phyloP scores from a whole-genome alignment of 1,140 invertebrate species.

The Hylaeus anthracinus region DNA sequence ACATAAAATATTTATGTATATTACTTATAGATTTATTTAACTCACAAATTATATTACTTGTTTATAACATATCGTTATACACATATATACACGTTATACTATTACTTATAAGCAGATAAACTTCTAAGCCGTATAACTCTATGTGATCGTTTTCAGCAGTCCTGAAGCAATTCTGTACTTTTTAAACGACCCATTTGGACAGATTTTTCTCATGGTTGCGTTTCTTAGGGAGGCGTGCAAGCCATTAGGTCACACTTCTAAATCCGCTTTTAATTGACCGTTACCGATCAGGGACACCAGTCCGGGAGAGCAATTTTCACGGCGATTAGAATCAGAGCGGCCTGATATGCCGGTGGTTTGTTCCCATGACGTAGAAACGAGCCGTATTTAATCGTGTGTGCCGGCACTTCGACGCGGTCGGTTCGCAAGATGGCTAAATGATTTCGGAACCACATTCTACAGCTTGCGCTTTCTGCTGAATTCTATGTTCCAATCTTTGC shows the following conservation, averaged over 20 bases:
- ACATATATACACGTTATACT: too few species aligned
- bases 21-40: too few species aligned
- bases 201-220: constrained; percentile 25
- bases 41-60: too few species aligned
- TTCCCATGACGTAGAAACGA: constrained; percentile 79
- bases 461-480: constrained; percentile 45
- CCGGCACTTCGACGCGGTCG: constrained; percentile 71
- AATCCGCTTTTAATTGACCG: constrained; percentile 70
- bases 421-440: constrained; percentile 72
- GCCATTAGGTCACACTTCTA: constrained; percentile 16
- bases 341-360: constrained; percentile 42
- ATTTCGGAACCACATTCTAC: constrained; percentile 73
- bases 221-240: constrained; percentile 2
- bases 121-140: too few species aligned
- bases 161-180: too few species aligned
- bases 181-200: too few species aligned
- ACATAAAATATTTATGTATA: too few species aligned
- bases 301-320: constrained; percentile 76
- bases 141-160: too few species aligned
- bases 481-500: too few species aligned
- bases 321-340: constrained; percentile 78
- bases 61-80: too few species aligned
- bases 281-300: constrained; percentile 67
- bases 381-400: constrained; percentile 76
- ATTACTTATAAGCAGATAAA: too few species aligned